Conservation (phyloP, 2,888 invertebrate species). For the Melinopterus prodromus region DNA sequence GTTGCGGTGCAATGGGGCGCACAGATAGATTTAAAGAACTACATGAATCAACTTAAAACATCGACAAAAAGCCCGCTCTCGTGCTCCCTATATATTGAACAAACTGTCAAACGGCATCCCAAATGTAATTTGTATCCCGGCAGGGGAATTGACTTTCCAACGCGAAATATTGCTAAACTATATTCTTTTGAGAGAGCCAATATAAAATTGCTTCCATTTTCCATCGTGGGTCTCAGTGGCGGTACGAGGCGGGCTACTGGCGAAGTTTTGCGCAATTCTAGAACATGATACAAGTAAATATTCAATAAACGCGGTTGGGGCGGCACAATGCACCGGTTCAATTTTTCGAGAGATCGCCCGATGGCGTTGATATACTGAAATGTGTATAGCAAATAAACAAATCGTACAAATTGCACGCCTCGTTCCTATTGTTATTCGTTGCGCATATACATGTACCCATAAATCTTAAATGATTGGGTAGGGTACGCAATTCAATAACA, state of each 20-base stretch:
- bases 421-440: not conserved
- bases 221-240: not conserved
- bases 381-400: not conserved
- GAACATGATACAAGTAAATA: slow-evolving; percentile 51
- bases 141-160: slow-evolving; percentile 53
- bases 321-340: slow-evolving; percentile 21
- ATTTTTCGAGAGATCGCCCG: not conserved
- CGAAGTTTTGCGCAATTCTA: slow-evolving; percentile 48
- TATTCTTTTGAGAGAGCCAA: slow-evolving; percentile 52
- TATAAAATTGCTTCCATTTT: slow-evolving; percentile 52
- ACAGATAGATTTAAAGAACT: too few species aligned
- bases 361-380: not conserved
- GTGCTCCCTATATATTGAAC: slow-evolving; percentile 16
- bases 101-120: slow-evolving; percentile 56
- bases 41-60: too few species aligned
- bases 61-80: too few species aligned
- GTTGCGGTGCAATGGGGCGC: too few species aligned
- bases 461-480: too few species aligned
- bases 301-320: slow-evolving; percentile 43
- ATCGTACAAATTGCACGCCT: not conserved
- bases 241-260: not conserved
- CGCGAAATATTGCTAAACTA: slow-evolving; percentile 55
- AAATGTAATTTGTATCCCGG: slow-evolving; percentile 56
- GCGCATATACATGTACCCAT: too few species aligned
- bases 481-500: too few species aligned